Conservation (phyloP, 2,113 vertebrate genomes). For the Galeopterus variegatus region DNA sequence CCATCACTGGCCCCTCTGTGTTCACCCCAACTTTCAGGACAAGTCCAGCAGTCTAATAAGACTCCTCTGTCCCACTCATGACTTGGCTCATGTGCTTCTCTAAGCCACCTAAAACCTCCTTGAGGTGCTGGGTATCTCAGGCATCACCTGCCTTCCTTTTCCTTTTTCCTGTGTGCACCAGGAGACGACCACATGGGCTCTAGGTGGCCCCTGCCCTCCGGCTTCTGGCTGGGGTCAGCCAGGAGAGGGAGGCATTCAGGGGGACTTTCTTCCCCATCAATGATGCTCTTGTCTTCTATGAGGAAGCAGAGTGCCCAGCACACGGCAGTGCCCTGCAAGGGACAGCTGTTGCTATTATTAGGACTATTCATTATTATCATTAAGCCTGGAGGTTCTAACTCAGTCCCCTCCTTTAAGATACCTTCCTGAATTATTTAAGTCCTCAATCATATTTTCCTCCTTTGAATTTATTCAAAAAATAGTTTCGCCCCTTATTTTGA, state of each 20-base stretch:
- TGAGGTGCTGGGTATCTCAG: accelerated
- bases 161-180: background rate
- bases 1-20: background rate
- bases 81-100: background rate
- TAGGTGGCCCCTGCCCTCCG: background rate
- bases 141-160: accelerated
- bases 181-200: accelerated
- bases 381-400: background rate
- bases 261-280: background rate
- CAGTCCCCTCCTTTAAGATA: background rate
- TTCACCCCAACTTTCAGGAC: too few relatives aligned
- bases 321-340: accelerated
- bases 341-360: accelerated
- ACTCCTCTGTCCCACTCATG: background rate
- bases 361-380: background rate
- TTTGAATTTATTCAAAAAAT: background rate
- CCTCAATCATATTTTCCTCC: background rate
- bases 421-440: background rate
- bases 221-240: background rate
- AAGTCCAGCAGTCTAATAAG: accelerated
- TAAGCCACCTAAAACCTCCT: background rate
- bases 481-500: too few relatives aligned
- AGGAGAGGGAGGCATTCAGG: background rate
- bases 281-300: accelerated
- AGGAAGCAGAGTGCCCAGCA: accelerated